Percentiles rank a stretch among this genome's conserved stretches.
These are phyloP conservation scores for Mormyrus proboscirostris DNA, from an alignment of 2,797 vertebrate species.

Conservation along the genomic window DNA sequence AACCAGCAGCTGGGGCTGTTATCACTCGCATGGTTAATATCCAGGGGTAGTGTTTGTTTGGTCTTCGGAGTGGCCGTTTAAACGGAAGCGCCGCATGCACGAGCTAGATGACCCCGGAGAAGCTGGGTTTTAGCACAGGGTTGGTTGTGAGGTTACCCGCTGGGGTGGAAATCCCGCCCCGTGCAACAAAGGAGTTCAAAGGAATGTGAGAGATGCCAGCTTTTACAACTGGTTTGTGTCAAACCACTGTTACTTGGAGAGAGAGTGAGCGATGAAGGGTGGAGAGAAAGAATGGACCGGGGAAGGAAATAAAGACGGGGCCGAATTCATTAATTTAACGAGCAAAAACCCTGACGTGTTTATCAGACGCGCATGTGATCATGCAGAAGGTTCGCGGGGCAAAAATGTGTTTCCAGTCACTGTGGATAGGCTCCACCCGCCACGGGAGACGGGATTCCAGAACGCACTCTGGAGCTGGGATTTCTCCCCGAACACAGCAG, in stretches of 20 bases:
- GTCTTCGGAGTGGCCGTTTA: neutral
- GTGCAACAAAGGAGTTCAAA: conserved; percentile 36
- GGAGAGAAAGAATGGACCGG: neutral
- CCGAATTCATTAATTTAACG: conserved; percentile 38
- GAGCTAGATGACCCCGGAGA: neutral
- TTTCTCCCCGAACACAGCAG: neutral
- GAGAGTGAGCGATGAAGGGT: neutral
- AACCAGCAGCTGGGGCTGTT: neutral
- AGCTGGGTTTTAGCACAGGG: neutral
- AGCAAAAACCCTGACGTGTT: conserved; percentile 36
- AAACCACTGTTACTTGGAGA: conserved; percentile 25
- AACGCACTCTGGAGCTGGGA: neutral
- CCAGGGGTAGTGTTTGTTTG: neutral
- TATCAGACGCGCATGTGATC: conserved; percentile 33
- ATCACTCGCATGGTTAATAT: neutral
- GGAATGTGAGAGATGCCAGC: conserved; percentile 32
- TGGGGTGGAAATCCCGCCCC: conserved; percentile 22
- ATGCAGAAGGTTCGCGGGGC: conserved; percentile 28
- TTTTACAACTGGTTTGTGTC: conserved; percentile 30
- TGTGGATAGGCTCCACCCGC: neutral
- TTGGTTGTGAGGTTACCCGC: conserved; percentile 34
- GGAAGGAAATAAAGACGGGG: conserved; percentile 11
- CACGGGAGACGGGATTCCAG: neutral
- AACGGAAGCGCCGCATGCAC: neutral
- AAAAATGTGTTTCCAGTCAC: conserved; percentile 27